A percentile compares a stretch with the other conserved stretches of the same genome.
These are phyloP conservation scores for Eremobia ochroleuca DNA, from an alignment of 2,888 invertebrate genomes.

Conservation along the genomic window DNA sequence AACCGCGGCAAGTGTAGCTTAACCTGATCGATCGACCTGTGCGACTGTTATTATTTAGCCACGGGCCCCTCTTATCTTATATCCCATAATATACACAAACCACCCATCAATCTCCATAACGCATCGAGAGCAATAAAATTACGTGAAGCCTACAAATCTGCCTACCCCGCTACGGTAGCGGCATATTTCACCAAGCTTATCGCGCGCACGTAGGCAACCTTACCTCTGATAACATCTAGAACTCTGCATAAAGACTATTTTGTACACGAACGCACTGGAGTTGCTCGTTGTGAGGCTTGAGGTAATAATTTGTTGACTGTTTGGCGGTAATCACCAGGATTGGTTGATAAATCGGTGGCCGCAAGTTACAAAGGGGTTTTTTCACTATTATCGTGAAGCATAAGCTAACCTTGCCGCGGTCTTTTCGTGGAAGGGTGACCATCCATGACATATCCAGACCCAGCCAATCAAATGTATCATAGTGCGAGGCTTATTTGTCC, in stretches of 20 bases:
- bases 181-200: slow-evolving; percentile 75
- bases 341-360: slow-evolving; percentile 4
- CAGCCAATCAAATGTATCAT: too few species aligned
- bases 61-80: background rate
- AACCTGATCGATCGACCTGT: too few species aligned
- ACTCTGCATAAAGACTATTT: slow-evolving; percentile 53
- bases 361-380: background rate
- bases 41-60: too few species aligned
- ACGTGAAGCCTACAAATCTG: slow-evolving; percentile 55
- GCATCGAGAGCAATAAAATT: slow-evolving; percentile 56
- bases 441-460: background rate
- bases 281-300: background rate
- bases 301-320: slow-evolving; percentile 27
- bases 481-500: too few species aligned
- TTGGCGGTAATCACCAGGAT: slow-evolving; percentile 2
- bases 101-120: slow-evolving; percentile 42
- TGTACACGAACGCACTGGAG: slow-evolving; percentile 38
- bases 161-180: slow-evolving; percentile 48
- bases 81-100: slow-evolving; percentile 1
- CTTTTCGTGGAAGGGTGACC: background rate
- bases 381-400: background rate
- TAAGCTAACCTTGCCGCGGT: background rate
- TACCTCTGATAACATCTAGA: slow-evolving; percentile 74
- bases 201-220: slow-evolving; percentile 76
- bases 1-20: too few species aligned